Evolutionary conservation across 2,888 invertebrate species (phyloP), one percentile per base, ranked within the genome.

Genomic region (Nasonovia ribisnigri): DNA sequence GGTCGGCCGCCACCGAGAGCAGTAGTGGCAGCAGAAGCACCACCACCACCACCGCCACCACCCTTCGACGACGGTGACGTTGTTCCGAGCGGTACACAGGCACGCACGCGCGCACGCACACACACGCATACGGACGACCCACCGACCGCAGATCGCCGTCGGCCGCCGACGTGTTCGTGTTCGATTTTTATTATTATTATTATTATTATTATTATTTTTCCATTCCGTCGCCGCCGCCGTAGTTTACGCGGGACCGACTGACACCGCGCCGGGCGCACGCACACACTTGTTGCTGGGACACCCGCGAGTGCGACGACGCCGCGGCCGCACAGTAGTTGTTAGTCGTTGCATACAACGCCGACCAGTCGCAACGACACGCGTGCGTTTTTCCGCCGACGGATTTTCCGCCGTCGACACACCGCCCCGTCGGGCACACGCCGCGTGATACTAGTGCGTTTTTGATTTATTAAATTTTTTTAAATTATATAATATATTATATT

Each of bases 201-300:
- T 92, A 67, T 91, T 36, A 86, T 54, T 36, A 8, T 60, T n/a
- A n/a, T n/a, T n/a, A n/a, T n/a, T n/a, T 88, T 77, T 77, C 10
- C 42, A 10, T 77, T 77, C 20, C 48, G 36, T 16, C 29, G 42
- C 84, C 42, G 29, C 43, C 91, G 86, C 24, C 51, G 46, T 67
- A 77, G 84, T 84, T 87, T 87, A 87, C 92, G 87, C 92, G 87
- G 87, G 87, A 92, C 57, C 92, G 57, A 57, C 57, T 46, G 92
- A 87, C 36, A 60, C 92, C 60, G 88, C 51, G 92, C 67, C 87
- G 51, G 88, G 87, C 60, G 67, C 92, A 67, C 88, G 88, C 92
- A 92, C 92, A 92, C 93, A 93, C 93, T 93, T 93, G 92, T 93
- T 54, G 92, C n/a, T 42, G 77, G 84, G 89, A 89, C 88, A 89